Conservation (phyloP, 2,113 vertebrate species). For the Scomber japonicus region DNA sequence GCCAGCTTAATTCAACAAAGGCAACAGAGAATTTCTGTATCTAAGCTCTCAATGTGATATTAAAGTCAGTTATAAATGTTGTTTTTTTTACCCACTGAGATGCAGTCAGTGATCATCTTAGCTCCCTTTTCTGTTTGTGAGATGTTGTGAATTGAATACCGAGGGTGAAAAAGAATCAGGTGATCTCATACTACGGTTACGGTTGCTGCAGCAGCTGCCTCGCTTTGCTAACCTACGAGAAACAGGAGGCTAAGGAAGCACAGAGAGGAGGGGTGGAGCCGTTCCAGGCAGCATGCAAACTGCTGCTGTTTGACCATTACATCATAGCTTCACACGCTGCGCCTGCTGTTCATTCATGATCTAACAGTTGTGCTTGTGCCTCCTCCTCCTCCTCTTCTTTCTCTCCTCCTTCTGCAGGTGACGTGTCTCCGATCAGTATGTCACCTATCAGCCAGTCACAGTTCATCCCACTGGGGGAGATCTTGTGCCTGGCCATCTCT, state of each 20-base stretch:
- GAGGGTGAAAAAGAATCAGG: conserved; percentile 20
- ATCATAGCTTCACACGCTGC: conserved; percentile 81
- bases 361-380: conserved; percentile 66
- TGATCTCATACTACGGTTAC: conserved; percentile 42
- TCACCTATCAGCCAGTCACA: conserved; percentile 99
- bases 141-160: conserved; percentile 10
- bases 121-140: neutral
- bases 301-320: conserved; percentile 83
- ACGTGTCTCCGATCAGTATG: conserved; percentile 99
- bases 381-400: conserved; percentile 49
- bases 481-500: conserved; percentile 99
- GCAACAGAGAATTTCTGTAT: conserved; percentile 42
- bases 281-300: conserved; percentile 67
- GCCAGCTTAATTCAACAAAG: conserved; percentile 65
- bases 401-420: conserved; percentile 87
- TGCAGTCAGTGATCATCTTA: neutral
- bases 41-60: conserved; percentile 37
- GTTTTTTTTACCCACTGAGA: neutral
- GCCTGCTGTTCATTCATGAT: conserved; percentile 78
- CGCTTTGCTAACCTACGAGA: conserved; percentile 64
- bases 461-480: conserved; percentile 99
- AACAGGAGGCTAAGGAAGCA: conserved; percentile 63
- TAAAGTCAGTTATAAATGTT: neutral
- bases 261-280: conserved; percentile 74
- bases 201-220: conserved; percentile 63